Evolutionary conservation across 2,113 vertebrate genomes (phyloP), one percentile per base, ranked within the genome.

Genomic region (Nothobranchius furzeri): DNA sequence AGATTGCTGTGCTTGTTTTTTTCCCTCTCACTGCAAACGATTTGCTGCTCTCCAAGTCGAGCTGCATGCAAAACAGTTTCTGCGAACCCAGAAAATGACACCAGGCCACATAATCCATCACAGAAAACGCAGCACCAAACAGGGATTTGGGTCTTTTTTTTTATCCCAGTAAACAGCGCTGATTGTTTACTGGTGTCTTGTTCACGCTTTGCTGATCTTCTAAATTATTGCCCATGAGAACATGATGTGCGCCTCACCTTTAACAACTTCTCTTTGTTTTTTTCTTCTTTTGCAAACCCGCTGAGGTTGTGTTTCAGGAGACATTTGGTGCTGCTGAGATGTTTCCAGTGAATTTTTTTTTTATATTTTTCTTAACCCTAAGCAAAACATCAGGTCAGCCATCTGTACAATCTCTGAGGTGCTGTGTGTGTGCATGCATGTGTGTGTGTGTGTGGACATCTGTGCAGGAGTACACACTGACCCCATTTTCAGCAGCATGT

Each of bases 351-450:
- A 20, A 37, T 62, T 63, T 56, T 76, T 75, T 48, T 35, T 20
- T 53, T 53, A 15, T 6, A 12, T 74, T 59, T 43, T 60, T 62
- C 36, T 85, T 70, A 64, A 52, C 64, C 59, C 30, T 0, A 48
- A 66, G 60, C 73, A 54, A 78, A 15, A 42, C 62, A 47, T 74
- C 63, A 68, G 79, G 73, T 84, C 85, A 61, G 76, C 88, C 88
- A 88, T 86, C 88, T 89, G 88, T 73, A 63, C 55, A 45, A 72
- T 74, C 76, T 72, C 76, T 1, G 68, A 79, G 63, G 66, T 70
- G 74, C 60, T 30, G 30, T 30, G 30, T 30, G 30, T 30, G 30
- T 30, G 30, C 4, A 4, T 30, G 30, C 4, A 4, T 30, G 30
- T 30, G 30, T 30, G 30, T 30, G 30, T 49, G 25, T 52, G 10